Evolutionary conservation across 2,888 invertebrate genomes (phyloP), one percentile per base, ranked within the genome.

Genomic region (Leptodirus hochenwartii): DNA sequence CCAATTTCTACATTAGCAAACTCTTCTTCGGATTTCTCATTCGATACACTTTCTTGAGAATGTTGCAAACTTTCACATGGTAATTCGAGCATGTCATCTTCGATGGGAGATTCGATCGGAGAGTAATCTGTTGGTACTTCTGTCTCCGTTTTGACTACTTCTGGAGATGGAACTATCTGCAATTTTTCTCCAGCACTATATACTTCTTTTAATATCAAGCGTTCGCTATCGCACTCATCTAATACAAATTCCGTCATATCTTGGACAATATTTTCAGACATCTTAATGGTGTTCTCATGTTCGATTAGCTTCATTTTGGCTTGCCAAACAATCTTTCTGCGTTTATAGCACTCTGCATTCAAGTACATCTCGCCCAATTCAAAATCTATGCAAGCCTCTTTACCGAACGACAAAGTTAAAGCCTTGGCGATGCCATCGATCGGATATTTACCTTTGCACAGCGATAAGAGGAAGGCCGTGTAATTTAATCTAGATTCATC

Each of bases 401-500:
- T 62, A 2, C 70, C 71, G 6, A 65, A 42, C 11, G 62, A 59
- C 39, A 73, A 51, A 12, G 62, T 58, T 12, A 73, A 40, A 2
- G 69, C 70, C 37, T 61, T 64, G 1, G 53, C 61, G 29, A 73
- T 60, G 1, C 72, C 73, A 39, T 57, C 49, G 4, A 59, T 48
- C 1, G 66, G 61, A 42, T 65, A 52, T 11, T 43, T 35, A 40
- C 56, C 62, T 51, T 71, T 73, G 43, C 72, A 73, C 41, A 73
- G 67, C 12, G 64, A 63, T 34, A 74, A 46, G 17, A 75, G 47
- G 41, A 75, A 54, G 4, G 66, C 66, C 1, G 69, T 62, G 45
- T 75, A 75, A 43, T 70, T 71, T 38, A 68, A 56, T 20, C 50
- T 40, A 34, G 63, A 47, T 33, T 55, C 44, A 24, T 53, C 45